phyloP scores from a whole-genome alignment of 1,140 invertebrate genomes.

The Formica selysi region DNA sequence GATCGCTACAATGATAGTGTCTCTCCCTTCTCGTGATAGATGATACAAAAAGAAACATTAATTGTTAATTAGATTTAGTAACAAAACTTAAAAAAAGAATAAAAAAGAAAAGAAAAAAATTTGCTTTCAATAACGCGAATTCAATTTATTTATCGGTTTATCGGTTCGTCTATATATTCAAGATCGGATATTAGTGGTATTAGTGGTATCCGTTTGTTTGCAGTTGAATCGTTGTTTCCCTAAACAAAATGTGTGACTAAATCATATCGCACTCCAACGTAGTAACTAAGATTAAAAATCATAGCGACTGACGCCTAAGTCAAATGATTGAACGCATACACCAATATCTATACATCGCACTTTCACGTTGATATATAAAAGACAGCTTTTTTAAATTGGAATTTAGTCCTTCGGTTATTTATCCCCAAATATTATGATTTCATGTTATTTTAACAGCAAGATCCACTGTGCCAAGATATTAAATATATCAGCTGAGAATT shows the following conservation, averaged over 20 bases:
- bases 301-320: slow-evolving; percentile 57
- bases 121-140: slow-evolving; percentile 24
- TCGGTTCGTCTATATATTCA: neutral
- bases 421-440: neutral
- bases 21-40: slow-evolving; percentile 64
- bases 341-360: neutral
- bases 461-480: slow-evolving; percentile 41
- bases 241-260: slow-evolving; percentile 59
- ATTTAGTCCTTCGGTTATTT: neutral
- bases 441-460: slow-evolving; percentile 8
- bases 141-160: neutral
- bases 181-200: slow-evolving; percentile 29
- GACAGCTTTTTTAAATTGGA: neutral
- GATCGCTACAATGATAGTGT: slow-evolving; percentile 76
- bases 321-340: slow-evolving; percentile 3
- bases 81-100: slow-evolving; percentile 42
- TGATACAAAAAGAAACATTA: slow-evolving; percentile 59
- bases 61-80: slow-evolving; percentile 64
- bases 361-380: neutral
- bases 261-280: slow-evolving; percentile 78
- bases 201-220: slow-evolving; percentile 28
- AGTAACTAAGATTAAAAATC: slow-evolving; percentile 68
- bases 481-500: slow-evolving; percentile 22
- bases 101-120: slow-evolving; percentile 8
- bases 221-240: slow-evolving; percentile 15